These are phyloP conservation scores for Nilaparvata lugens DNA, from an alignment of 1,140 invertebrate species.

Conservation along the genomic window DNA sequence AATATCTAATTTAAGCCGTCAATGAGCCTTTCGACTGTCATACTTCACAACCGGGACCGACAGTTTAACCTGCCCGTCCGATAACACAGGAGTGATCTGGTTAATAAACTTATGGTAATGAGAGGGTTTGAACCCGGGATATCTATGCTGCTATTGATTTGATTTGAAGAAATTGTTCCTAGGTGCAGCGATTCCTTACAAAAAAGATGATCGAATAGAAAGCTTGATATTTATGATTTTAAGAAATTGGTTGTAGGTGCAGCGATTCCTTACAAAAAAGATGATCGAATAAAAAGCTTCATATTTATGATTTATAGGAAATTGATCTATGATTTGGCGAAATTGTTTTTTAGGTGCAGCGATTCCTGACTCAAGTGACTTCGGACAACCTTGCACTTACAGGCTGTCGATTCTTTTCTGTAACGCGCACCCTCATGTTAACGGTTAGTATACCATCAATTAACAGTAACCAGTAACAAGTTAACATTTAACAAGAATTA, in stretches of 20 bases:
- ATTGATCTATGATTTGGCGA: background rate
- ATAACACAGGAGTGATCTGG: no score
- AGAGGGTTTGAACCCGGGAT: no score
- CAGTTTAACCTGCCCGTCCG: no score
- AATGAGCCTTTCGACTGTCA: no score
- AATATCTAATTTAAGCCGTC: no score
- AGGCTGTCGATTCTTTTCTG: conserved; percentile 53
- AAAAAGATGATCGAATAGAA: background rate
- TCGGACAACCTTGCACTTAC: conserved; percentile 50
- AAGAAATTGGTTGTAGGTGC: background rate
- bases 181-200: background rate
- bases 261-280: background rate
- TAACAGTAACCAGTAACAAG: no score
- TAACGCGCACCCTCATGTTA: conserved; percentile 48
- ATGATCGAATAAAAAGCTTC: background rate
- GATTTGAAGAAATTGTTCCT: background rate
- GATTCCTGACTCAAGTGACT: conserved; percentile 49
- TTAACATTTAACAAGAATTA: no score
- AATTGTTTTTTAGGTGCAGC: conserved; percentile 40
- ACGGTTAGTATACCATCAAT: conserved; percentile 38
- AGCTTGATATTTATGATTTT: background rate
- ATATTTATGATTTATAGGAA: background rate
- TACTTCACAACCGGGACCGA: no score
- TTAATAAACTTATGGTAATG: no score
- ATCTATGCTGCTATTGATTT: no score